Evolutionary conservation across 2,888 invertebrate genomes (phyloP), one percentile per base, ranked within the genome.

Genomic region (Polydrusus pterygomalis): DNA sequence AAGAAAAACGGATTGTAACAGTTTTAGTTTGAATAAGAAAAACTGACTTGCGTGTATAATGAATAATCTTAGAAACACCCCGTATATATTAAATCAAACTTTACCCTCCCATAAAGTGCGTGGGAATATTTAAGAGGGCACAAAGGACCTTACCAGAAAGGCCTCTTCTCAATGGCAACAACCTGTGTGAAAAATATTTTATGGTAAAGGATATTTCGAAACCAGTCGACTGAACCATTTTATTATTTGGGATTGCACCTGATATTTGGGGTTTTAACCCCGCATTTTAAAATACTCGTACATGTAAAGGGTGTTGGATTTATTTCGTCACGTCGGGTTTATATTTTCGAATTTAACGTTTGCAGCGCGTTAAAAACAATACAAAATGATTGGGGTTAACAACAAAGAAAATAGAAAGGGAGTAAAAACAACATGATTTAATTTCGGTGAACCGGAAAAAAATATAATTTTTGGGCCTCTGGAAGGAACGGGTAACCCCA

Each of bases 101-200:
- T 9, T 45, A 17, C 34, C 34, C 34, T 45, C 18, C 3, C 47
- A 49, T 20, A 25, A 25, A 64, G 34, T 64, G 25, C 49, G 70
- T 70, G 70, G 70, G 70, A 70, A 70, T 18, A 38, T 17, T 38
- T 62, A 38, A 25, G 62, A 49, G 49, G 43, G 20, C 49, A 70
- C 70, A 70, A 70, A 70, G 38, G 25, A 11, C 43, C 43, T 47
- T 56, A 30, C 62, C 63, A 63, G 15, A 54, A 64, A 63, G 34
- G 17, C 17, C 17, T 47, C 64, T 10, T 38, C 38, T 63, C 70
- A 60, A 49, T 51, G 63, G 51, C 70, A 62, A 8, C 71, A 56
- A 72, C 71, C 71, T 72, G 64, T 70, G 71, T 72, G 71, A 72
- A 72, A 72, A 72, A 72, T 72, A 65, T 63, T 54, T 62, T 45